A percentile compares a stretch with the other conserved stretches of the same genome.
Conservation (phyloP, 2,888 invertebrate genomes). For the Sinentomon sp. region DNA sequence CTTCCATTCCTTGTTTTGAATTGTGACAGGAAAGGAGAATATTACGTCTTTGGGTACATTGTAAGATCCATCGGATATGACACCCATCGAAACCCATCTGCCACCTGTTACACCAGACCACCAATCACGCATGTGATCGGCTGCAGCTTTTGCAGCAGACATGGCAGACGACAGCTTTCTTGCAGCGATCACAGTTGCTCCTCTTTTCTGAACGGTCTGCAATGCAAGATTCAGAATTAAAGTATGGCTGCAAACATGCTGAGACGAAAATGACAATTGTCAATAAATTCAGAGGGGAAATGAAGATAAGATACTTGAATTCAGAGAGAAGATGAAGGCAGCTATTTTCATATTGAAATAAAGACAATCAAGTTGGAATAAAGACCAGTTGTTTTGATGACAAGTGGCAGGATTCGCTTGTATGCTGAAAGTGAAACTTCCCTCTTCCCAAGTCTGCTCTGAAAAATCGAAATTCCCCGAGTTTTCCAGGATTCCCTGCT, state of each 20-base stretch:
- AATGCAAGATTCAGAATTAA: slow-evolving; percentile 8
- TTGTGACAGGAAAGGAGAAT: slow-evolving; percentile 81
- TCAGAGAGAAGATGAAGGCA: no score
- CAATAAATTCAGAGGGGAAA: background rate
- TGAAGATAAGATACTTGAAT: no score
- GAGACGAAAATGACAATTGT: background rate
- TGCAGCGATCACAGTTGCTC: slow-evolving; percentile 87
- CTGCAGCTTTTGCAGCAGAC: slow-evolving; percentile 95
- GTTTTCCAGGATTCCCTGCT: no score
- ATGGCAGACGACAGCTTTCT: slow-evolving; percentile 95
- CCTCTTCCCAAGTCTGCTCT: no score
- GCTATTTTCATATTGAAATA: no score
- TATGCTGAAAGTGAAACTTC: no score
- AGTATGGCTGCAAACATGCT: background rate
- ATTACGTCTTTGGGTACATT: slow-evolving; percentile 66
- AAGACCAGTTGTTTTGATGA: no score
- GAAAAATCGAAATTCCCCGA: no score
- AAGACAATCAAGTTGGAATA: no score
- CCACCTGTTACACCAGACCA: slow-evolving; percentile 55
- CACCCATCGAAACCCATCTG: slow-evolving; percentile 81
- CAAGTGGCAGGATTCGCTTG: no score
- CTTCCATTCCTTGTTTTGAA: slow-evolving; percentile 48
- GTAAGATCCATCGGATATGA: slow-evolving; percentile 84
- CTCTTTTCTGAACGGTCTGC: slow-evolving; percentile 78
- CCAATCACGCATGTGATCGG: slow-evolving; percentile 93